phyloP scores from a whole-genome alignment of 2,888 invertebrate species.

The Antheraea yamamai region DNA sequence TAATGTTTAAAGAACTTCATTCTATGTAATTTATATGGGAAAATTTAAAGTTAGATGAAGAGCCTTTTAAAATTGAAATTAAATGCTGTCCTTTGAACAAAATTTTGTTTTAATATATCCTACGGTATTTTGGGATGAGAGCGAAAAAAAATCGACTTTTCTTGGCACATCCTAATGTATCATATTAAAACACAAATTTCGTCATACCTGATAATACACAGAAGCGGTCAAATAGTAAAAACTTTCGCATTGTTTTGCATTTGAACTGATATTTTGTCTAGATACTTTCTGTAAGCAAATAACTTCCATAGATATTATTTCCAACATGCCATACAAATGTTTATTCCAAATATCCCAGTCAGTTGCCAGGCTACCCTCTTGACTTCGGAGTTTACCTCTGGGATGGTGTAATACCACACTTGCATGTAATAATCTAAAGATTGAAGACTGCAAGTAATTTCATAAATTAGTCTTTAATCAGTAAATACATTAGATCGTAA shows the following conservation, averaged over 20 bases:
- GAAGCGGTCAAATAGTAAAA: constrained; percentile 61
- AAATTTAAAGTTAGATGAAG: no score
- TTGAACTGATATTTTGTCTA: constrained; percentile 48
- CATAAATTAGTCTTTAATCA: constrained; percentile 10
- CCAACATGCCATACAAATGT: constrained; percentile 60
- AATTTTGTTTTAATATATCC: no score
- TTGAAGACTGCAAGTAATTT: constrained; percentile 48
- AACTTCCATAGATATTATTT: constrained; percentile 65
- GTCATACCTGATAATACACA: constrained; percentile 64
- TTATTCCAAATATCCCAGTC: constrained; percentile 67
- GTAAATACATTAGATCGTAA: not conserved
- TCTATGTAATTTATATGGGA: no score
- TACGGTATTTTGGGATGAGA: no score
- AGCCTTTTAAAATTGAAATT: no score
- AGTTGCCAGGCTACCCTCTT: constrained; percentile 59
- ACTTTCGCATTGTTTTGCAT: constrained; percentile 41
- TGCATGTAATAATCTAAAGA: constrained; percentile 63
- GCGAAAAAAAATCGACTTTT: no score
- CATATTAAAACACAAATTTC: not conserved
- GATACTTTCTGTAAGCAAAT: constrained; percentile 53
- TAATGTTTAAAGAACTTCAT: no score
- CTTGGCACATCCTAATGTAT: no score
- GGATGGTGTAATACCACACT: constrained; percentile 68
- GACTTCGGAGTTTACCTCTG: constrained; percentile 46
- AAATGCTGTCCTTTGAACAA: no score